phyloP scores from a whole-genome alignment of 2,113 vertebrate genomes.

The Gnathonemus echidnorhynchus region DNA sequence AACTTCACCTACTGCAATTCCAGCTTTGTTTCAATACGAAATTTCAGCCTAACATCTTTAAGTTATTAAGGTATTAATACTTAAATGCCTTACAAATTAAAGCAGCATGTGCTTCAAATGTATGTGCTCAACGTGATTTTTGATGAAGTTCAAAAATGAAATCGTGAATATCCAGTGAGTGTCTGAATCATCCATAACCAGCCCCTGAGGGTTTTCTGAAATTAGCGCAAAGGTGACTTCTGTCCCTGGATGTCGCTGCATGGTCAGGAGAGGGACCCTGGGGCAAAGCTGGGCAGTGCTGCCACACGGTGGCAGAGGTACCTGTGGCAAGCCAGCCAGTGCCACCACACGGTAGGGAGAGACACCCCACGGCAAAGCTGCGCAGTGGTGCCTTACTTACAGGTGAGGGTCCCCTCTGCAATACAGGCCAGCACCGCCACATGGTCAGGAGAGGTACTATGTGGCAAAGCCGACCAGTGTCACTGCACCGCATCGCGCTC shows the following conservation, averaged over 20 bases:
- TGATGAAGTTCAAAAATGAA: neutral
- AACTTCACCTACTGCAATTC: neutral
- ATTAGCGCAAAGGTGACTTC: neutral
- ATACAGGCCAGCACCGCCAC: neutral
- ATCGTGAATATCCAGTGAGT: neutral
- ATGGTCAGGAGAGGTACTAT: neutral
- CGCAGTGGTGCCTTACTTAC: slow-evolving; percentile 56
- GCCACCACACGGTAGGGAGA: slow-evolving; percentile 32
- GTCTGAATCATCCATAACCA: neutral
- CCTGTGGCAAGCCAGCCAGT: slow-evolving; percentile 49
- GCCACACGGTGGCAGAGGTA: slow-evolving; percentile 51
- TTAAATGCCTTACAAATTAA: neutral
- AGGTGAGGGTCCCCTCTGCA: neutral
- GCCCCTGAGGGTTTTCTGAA: neutral
- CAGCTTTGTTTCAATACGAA: neutral
- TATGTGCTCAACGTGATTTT: neutral
- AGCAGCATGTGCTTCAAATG: neutral
- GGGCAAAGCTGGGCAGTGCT: slow-evolving; percentile 16
- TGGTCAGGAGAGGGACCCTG: slow-evolving; percentile 60
- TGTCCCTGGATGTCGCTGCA: slow-evolving; percentile 5
- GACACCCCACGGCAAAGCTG: neutral
- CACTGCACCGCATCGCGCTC: neutral
- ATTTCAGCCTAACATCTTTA: neutral
- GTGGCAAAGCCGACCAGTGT: neutral
- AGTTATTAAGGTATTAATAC: neutral